Percentiles rank a stretch among this genome's conserved stretches.
Evolutionary conservation across 2,797 vertebrate genomes (phyloP).

Genomic region (Myotis findleyi): DNA sequence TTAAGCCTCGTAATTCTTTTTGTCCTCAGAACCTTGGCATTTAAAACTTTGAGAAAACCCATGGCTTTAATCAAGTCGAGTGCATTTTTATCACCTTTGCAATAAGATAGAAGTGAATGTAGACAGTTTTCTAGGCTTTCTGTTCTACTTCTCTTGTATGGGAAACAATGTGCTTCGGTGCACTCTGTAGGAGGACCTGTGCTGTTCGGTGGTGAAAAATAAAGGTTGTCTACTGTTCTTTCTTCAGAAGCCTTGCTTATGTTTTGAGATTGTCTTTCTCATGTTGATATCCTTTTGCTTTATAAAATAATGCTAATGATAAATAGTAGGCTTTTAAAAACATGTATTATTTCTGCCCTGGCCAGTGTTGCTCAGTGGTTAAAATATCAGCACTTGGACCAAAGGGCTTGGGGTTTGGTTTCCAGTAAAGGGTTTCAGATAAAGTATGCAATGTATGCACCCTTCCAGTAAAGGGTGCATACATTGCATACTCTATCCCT

Average conservation of each 20-base stretch:
- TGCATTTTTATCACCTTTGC: background rate
- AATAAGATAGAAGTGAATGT: background rate
- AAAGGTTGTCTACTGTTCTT: background rate
- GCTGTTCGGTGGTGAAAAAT: background rate
- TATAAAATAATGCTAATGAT: background rate
- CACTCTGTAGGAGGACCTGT: background rate
- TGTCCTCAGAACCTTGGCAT: background rate
- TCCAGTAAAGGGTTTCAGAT: no score
- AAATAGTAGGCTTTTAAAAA: background rate
- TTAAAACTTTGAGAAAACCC: background rate
- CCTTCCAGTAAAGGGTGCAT: no score
- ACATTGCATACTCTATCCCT: no score
- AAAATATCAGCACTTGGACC: no score
- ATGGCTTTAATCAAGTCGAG: background rate
- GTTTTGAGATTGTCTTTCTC: constrained; percentile 14
- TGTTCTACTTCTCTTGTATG: background rate
- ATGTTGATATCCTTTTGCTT: constrained; percentile 24
- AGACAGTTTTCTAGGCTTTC: background rate
- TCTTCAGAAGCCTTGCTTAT: background rate
- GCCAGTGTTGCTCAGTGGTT: no score
- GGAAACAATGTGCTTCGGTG: background rate
- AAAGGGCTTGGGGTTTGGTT: no score
- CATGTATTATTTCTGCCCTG: background rate
- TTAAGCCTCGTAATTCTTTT: background rate
- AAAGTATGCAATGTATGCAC: no score